Evolutionary conservation across 53 echinoderm and acorn worm genomes (phyloP).

Genomic region (Paelopatides confundens): DNA sequence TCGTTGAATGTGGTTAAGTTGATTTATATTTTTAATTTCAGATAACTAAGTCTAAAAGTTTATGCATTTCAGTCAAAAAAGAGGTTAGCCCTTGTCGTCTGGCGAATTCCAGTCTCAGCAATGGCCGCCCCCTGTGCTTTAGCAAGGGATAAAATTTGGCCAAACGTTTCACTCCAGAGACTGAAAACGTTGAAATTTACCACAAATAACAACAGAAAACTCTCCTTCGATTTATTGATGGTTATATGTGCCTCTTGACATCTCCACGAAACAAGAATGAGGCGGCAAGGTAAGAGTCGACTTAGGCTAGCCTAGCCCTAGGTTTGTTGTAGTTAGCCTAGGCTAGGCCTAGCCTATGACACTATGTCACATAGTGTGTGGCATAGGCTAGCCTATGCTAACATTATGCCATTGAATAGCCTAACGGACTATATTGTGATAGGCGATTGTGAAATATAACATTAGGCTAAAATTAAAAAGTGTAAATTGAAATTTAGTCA

Average conservation of each 20-base stretch:
- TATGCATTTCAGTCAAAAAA: background rate
- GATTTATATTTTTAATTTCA: background rate
- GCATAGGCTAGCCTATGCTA: background rate
- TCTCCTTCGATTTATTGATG: background rate
- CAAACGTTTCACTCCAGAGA: slow-evolving; percentile 10
- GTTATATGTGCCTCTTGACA: background rate
- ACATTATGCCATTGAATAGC: background rate
- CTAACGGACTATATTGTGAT: background rate
- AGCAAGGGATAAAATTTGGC: slow-evolving; percentile 37
- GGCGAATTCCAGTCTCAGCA: background rate
- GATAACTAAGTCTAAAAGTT: background rate
- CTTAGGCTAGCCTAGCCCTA: background rate
- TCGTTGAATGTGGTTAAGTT: background rate
- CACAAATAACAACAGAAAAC: background rate
- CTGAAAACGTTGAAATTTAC: background rate
- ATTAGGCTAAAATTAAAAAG: too few relatives aligned
- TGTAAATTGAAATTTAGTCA: too few relatives aligned
- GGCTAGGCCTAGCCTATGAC: background rate
- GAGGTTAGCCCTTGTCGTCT: slow-evolving; percentile 21
- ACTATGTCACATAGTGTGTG: too few relatives aligned
- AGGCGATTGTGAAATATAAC: too few relatives aligned
- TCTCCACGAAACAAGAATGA: background rate
- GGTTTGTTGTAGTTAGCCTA: background rate
- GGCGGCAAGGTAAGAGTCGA: slow-evolving; percentile 9
- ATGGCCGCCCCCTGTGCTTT: slow-evolving; percentile 41